Evolutionary conservation across 2,797 vertebrate genomes (phyloP).

Genomic region (Hydrolagus colliei): DNA sequence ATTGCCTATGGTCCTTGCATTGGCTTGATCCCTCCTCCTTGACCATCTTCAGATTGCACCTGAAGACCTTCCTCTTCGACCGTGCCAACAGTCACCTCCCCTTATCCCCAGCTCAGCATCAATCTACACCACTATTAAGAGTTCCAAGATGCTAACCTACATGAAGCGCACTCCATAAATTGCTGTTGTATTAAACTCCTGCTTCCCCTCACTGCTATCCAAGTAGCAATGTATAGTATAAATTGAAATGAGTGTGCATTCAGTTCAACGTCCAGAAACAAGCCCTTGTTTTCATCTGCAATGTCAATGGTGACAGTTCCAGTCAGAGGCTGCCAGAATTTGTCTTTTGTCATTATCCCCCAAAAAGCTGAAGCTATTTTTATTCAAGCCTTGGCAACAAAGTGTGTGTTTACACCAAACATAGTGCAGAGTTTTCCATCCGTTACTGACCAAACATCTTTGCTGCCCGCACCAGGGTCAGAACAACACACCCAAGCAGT

Average conservation of each 20-base stretch:
- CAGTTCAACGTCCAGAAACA: neutral
- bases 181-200: neutral
- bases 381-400: neutral
- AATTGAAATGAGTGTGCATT: neutral
- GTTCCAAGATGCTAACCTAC: too few species aligned
- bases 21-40: too few species aligned
- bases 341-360: neutral
- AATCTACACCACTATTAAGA: too few species aligned
- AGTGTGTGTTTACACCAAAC: neutral
- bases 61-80: too few species aligned
- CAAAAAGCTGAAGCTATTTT: constrained; percentile 21
- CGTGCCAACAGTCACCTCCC: too few species aligned
- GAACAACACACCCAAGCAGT: neutral
- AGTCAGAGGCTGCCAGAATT: neutral
- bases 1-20: neutral
- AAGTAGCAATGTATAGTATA: neutral
- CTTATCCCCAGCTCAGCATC: too few species aligned
- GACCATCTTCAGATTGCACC: too few species aligned
- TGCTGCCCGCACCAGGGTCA: neutral
- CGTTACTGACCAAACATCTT: constrained; percentile 4
- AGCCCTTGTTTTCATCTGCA: neutral
- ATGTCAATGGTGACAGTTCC: constrained; percentile 11
- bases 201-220: neutral
- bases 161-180: too few species aligned
- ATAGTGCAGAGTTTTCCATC: neutral